A percentile compares a stretch with the other conserved stretches of the same genome.
Conservation (phyloP, 1,140 invertebrate genomes). For the Latrodectus geometricus region DNA sequence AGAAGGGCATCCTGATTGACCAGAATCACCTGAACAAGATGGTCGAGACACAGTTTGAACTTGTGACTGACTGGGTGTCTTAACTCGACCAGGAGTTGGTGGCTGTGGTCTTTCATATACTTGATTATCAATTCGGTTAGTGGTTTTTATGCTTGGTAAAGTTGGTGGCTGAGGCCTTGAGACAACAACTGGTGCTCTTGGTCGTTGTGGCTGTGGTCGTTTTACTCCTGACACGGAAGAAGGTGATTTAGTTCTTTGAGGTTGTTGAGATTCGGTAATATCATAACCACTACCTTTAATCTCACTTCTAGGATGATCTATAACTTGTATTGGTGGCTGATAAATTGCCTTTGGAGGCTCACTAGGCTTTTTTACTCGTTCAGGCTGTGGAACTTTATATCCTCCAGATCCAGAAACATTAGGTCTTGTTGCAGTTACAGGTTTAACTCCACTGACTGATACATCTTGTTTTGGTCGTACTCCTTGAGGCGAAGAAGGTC, state of each 20-base stretch:
- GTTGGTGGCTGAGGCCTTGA: slow-evolving; percentile 46
- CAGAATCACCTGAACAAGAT: neutral
- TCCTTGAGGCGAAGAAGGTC: slow-evolving; percentile 38
- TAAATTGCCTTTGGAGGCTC: slow-evolving; percentile 33
- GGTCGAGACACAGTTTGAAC: slow-evolving; percentile 21
- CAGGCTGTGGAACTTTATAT: slow-evolving; percentile 39
- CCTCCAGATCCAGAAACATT: neutral
- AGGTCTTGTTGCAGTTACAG: slow-evolving; percentile 17
- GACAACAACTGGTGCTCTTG: slow-evolving; percentile 48
- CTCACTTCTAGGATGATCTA: slow-evolving; percentile 48
- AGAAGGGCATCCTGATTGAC: slow-evolving; percentile 29
- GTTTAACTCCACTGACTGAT: slow-evolving; percentile 19
- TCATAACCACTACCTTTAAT: slow-evolving; percentile 43
- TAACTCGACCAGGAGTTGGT: slow-evolving; percentile 16
- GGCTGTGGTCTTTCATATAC: slow-evolving; percentile 30
- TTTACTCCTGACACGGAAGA: slow-evolving; percentile 38
- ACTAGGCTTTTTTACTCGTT: slow-evolving; percentile 41
- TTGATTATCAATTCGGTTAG: slow-evolving; percentile 16
- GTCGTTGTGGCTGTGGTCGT: slow-evolving; percentile 11
- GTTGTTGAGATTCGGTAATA: slow-evolving; percentile 3
- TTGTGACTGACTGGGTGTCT: slow-evolving; percentile 16
- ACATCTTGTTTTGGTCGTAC: neutral
- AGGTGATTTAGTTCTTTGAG: slow-evolving; percentile 41
- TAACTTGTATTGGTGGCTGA: slow-evolving; percentile 45
- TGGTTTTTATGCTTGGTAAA: slow-evolving; percentile 19